Percentiles rank a stretch among this genome's conserved stretches.
These are phyloP conservation scores for Parthenolecanium corni DNA, from an alignment of 2,888 invertebrate genomes.

Conservation along the genomic window DNA sequence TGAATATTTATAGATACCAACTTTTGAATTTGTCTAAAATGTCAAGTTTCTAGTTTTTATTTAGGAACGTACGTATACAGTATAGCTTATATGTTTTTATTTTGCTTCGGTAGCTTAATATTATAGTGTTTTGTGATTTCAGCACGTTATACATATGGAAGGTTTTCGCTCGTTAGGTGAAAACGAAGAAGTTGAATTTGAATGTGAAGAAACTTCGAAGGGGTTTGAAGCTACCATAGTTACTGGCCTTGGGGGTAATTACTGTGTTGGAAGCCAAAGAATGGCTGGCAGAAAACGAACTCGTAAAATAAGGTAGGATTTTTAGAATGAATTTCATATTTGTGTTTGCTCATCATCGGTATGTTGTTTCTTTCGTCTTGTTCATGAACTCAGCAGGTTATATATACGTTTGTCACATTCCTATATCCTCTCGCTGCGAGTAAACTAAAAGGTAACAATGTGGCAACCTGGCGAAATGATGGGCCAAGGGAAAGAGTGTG, in stretches of 20 bases:
- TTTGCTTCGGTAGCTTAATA: no score
- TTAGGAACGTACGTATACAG: no score
- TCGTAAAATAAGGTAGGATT: conserved; percentile 64
- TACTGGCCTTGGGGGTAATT: conserved; percentile 61
- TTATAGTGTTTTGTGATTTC: conserved; percentile 33
- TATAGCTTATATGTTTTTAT: no score
- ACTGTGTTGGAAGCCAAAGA: conserved; percentile 69
- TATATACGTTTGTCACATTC: neutral
- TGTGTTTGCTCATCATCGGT: neutral
- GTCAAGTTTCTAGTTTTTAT: no score
- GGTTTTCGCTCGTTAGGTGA: conserved; percentile 82
- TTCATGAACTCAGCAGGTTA: neutral
- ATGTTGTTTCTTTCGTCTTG: neutral
- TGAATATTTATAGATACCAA: no score
- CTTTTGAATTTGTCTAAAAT: no score
- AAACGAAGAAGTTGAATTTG: conserved; percentile 78
- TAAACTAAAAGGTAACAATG: neutral
- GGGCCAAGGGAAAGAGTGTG: neutral
- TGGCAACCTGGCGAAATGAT: neutral
- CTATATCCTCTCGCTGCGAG: neutral
- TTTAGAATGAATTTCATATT: neutral
- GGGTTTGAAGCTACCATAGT: conserved; percentile 79
- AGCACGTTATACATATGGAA: conserved; percentile 84
- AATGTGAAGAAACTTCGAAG: conserved; percentile 69
- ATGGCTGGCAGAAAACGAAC: conserved; percentile 71